These are phyloP conservation scores for Philereme vetulata DNA, from an alignment of 2,888 invertebrate species.

Conservation along the genomic window DNA sequence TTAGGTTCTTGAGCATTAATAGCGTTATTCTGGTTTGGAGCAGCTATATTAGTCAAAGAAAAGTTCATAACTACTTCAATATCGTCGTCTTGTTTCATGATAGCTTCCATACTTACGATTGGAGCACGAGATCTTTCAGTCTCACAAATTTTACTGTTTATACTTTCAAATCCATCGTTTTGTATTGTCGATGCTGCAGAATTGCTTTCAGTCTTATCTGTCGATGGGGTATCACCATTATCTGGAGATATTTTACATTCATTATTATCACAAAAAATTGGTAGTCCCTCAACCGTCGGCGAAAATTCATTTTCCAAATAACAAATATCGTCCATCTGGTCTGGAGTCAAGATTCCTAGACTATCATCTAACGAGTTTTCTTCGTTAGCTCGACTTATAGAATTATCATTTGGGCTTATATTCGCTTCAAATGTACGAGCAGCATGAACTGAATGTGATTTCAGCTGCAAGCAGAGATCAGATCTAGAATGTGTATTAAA, in stretches of 20 bases:
- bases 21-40: slow-evolving; percentile 38
- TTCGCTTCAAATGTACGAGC: slow-evolving; percentile 65
- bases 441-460: slow-evolving; percentile 59
- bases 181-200: slow-evolving; percentile 80
- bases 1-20: slow-evolving; percentile 43
- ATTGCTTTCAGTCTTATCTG: slow-evolving; percentile 82
- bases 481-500: slow-evolving; percentile 76
- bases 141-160: slow-evolving; percentile 47
- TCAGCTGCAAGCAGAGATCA: slow-evolving; percentile 74
- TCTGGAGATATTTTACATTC: slow-evolving; percentile 76
- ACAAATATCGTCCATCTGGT: slow-evolving; percentile 92
- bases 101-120: slow-evolving; percentile 58
- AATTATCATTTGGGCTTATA: slow-evolving; percentile 76
- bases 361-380: slow-evolving; percentile 94
- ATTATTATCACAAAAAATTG: slow-evolving; percentile 73
- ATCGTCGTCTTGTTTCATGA: slow-evolving; percentile 41
- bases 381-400: slow-evolving; percentile 82
- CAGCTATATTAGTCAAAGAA: slow-evolving; percentile 33
- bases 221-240: slow-evolving; percentile 81
- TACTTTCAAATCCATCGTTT: slow-evolving; percentile 71
- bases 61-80: slow-evolving; percentile 50
- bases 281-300: slow-evolving; percentile 86
- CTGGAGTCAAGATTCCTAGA: slow-evolving; percentile 93
- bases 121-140: slow-evolving; percentile 55
- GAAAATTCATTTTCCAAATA: slow-evolving; percentile 86